These are phyloP conservation scores for Ranitomeya imitator DNA, from an alignment of 2,113 vertebrate species.

Conservation along the genomic window DNA sequence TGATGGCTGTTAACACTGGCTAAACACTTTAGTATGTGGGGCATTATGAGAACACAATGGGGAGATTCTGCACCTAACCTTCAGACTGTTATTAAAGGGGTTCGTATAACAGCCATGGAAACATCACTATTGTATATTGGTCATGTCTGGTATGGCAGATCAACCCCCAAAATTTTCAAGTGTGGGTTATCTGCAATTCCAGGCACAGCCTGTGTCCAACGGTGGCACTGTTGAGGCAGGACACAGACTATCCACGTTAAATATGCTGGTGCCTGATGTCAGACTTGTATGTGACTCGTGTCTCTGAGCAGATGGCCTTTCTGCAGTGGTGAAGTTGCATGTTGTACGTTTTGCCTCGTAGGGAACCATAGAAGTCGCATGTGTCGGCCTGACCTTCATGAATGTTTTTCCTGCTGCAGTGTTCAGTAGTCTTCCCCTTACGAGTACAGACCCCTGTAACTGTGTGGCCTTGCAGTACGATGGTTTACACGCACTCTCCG, in stretches of 20 bases:
- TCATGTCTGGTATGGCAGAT: background rate
- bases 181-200: no score
- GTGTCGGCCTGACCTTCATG: background rate
- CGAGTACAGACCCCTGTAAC: background rate
- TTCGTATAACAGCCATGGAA: background rate
- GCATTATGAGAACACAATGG: background rate
- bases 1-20: background rate
- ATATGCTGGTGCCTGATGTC: background rate
- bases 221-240: background rate
- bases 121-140: no score
- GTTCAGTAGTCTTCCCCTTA: background rate
- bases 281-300: background rate
- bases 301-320: background rate
- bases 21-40: background rate
- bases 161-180: background rate
- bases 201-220: no score
- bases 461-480: background rate
- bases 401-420: background rate
- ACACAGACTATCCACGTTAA: background rate
- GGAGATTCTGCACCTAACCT: background rate
- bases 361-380: background rate
- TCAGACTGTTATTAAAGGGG: background rate
- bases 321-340: background rate
- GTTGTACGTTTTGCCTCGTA: background rate
- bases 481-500: background rate